Percentiles rank a stretch among this genome's conserved stretches.
phyloP scores from a whole-genome alignment of 2,797 vertebrate species.

The Mormyrus proboscirostris region DNA sequence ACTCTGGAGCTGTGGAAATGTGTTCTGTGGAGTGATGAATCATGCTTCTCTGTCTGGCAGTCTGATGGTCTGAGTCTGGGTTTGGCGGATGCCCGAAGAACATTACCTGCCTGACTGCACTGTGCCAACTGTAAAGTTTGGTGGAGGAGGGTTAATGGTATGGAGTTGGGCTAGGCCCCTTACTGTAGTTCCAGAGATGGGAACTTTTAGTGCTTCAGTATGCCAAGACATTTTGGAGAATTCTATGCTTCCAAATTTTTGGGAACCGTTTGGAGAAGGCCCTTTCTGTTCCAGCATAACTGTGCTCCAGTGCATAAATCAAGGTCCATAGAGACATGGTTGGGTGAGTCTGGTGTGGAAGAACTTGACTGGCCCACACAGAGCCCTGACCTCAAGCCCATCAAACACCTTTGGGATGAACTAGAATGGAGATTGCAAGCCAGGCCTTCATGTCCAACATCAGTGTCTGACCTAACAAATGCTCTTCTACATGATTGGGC shows the following conservation, averaged over 20 bases:
- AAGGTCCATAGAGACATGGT: background rate
- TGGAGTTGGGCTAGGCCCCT: background rate
- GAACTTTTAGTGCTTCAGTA: background rate
- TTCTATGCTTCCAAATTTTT: background rate
- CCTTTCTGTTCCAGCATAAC: background rate
- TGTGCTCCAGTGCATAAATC: background rate
- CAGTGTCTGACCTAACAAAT: background rate
- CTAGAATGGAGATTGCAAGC: background rate
- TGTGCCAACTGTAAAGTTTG: background rate
- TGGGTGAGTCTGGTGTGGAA: background rate
- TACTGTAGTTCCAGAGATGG: background rate
- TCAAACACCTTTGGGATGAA: background rate
- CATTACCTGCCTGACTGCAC: background rate
- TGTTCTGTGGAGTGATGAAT: background rate
- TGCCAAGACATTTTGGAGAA: background rate
- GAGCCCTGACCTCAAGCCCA: background rate
- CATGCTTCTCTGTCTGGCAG: background rate
- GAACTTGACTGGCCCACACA: background rate
- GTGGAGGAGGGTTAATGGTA: background rate
- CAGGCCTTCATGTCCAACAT: background rate
- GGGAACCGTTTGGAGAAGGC: background rate
- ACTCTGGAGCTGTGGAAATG: background rate
- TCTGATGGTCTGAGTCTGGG: background rate
- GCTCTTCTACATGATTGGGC: background rate
- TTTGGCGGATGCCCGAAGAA: background rate